Evolutionary conservation across 2,888 invertebrate species (phyloP).

Genomic region (Plagiodera versicolora): DNA sequence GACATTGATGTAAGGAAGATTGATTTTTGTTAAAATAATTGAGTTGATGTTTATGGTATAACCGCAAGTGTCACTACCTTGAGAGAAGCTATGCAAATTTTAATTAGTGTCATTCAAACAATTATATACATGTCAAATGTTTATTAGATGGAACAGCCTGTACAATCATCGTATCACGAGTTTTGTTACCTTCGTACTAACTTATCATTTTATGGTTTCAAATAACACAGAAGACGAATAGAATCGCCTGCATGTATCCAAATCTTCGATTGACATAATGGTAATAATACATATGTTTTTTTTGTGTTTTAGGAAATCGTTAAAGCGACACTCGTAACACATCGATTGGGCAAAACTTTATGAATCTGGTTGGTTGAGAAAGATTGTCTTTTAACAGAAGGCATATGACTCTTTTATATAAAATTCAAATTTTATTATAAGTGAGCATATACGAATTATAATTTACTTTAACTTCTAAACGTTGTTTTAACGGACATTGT

Average conservation of each 20-base stretch:
- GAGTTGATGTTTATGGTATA: no score
- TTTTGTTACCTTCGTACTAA: not conserved
- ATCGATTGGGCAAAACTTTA: constrained; percentile 47
- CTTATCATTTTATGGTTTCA: not conserved
- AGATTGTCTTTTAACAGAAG: constrained; percentile 32
- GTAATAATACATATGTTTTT: constrained; percentile 31
- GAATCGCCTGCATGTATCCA: constrained; percentile 4
- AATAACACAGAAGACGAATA: not conserved
- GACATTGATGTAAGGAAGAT: no score
- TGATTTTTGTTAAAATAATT: no score
- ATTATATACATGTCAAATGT: no score
- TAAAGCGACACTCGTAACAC: constrained; percentile 47
- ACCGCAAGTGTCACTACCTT: no score
- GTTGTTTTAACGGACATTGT: constrained; percentile 42
- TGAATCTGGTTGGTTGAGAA: constrained; percentile 40
- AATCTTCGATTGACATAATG: not conserved
- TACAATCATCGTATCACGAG: not conserved
- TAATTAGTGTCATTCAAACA: no score
- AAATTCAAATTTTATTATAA: constrained; percentile 44
- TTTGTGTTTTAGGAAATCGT: constrained; percentile 53
- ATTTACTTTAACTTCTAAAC: constrained; percentile 44
- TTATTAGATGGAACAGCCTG: no score
- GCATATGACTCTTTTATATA: constrained; percentile 43
- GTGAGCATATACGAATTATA: constrained; percentile 47
- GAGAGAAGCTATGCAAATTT: no score